Conservation (phyloP, 2,888 invertebrate species). For the Punctoribates punctum region DNA sequence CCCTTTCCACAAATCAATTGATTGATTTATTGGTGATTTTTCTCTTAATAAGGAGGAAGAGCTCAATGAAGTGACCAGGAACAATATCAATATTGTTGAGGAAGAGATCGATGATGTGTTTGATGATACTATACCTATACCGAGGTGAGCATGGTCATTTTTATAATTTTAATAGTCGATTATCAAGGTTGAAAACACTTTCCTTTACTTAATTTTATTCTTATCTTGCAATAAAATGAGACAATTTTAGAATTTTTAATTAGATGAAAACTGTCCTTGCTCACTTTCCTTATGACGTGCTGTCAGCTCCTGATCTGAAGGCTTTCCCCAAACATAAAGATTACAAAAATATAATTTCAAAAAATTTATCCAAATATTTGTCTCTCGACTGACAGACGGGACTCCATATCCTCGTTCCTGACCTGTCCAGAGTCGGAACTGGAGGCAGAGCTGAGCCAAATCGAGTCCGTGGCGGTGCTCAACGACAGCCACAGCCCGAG, state of each 20-base stretch:
- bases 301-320: no score
- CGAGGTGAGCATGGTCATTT: no score
- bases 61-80: not conserved
- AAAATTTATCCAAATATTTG: not conserved
- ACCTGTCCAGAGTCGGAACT: constrained; percentile 22
- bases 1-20: not conserved
- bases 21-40: not conserved
- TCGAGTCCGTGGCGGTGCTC: not conserved
- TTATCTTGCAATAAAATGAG: no score
- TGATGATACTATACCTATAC: not conserved
- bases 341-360: no score
- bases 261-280: no score
- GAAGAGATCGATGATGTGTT: constrained; percentile 13
- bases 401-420: not conserved
- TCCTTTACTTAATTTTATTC: no score
- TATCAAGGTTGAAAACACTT: no score
- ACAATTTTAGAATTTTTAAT: no score
- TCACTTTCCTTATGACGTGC: no score
- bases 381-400: not conserved
- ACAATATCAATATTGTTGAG: constrained; percentile 19
- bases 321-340: no score
- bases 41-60: not conserved
- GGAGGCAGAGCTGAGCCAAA: not conserved
- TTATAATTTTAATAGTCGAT: no score
- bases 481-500: not conserved